Conservation (phyloP, 2,113 vertebrate species). For the Hippocampus abdominalis region DNA sequence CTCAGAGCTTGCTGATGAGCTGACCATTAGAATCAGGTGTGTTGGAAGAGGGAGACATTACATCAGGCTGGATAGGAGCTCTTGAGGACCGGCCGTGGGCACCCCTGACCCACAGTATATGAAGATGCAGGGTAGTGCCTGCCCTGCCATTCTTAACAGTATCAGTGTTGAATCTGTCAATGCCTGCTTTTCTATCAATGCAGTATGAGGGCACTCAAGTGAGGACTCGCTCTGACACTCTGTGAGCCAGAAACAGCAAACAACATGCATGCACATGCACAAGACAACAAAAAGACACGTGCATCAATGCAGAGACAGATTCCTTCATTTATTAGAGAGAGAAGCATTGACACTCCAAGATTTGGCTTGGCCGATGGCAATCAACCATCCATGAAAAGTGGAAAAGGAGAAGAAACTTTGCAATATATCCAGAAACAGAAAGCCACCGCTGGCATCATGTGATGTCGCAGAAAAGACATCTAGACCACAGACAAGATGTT, state of each 20-base stretch:
- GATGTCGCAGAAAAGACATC: not conserved
- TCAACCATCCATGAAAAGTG: not conserved
- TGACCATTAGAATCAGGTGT: too few species aligned
- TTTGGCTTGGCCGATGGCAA: not conserved
- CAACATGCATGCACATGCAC: not conserved
- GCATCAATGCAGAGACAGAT: not conserved
- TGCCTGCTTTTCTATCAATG: not conserved
- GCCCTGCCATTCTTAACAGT: too few species aligned
- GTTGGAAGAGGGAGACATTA: too few species aligned
- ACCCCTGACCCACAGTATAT: not conserved
- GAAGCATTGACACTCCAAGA: not conserved
- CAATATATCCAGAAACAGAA: not conserved
- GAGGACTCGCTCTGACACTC: not conserved
- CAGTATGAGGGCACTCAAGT: not conserved
- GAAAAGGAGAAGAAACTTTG: not conserved
- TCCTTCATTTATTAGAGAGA: conserved; percentile 1
- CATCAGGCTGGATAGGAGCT: too few species aligned
- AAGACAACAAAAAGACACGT: not conserved
- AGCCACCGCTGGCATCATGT: not conserved
- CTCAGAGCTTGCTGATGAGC: too few species aligned
- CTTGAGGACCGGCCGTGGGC: too few species aligned
- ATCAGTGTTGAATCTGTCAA: too few species aligned
- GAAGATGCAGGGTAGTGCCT: not conserved
- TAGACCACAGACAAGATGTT: not conserved
- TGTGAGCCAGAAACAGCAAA: not conserved